Base-by-base conservation (phyloP, 2,888 invertebrate genomes). In the Dryobotodes eremita region DNA sequence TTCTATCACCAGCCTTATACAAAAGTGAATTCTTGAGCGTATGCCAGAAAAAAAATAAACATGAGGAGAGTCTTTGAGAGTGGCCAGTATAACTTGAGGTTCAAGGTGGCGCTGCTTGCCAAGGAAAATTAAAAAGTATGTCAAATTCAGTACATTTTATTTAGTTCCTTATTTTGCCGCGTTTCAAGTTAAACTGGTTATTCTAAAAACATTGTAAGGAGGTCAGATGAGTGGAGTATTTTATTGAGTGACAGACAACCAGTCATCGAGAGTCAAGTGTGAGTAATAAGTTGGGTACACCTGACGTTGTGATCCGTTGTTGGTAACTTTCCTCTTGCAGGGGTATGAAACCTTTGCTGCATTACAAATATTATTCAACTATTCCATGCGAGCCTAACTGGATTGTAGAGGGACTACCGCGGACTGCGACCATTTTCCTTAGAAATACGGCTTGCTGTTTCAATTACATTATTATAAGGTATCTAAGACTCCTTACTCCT, bases 281-380 rank as follows among this genome's bases (percentile, higher is more conserved):
- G 68, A 61, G 65, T 79, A 76, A 68, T 71, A 84, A 82, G 76
- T 71, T n/a, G 20, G 23, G 17, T 69, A 53, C 80, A 85, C 86
- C 78, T 84, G 84, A 80, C 81, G 72, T 20, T 46, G 72, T 75
- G 76, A 80, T 77, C 76, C 82, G 76, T 79, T 72, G 76, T 79
- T 72, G 13, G 77, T 77, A 82, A 88, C 84, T 88, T 86, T 83
- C 79, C 81, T 83, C 61, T 62, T 48, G 13, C 84, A 83, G 88
- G 72, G 65, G 46, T 72, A 2, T 0, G 11, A 48, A 84, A 88
- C 86, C 11, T 83, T 80, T 68, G 36, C 26, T 73, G 17, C 7
- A 42, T 70, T 57, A 70, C 0, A 70, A 26, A 48, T 68, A 8
- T 53, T 53, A 36, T 53, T 31, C 68, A 31, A 50, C 31, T 61